Evolutionary conservation across 2,888 invertebrate species (phyloP).

Genomic region (Candidula unifasciata): DNA sequence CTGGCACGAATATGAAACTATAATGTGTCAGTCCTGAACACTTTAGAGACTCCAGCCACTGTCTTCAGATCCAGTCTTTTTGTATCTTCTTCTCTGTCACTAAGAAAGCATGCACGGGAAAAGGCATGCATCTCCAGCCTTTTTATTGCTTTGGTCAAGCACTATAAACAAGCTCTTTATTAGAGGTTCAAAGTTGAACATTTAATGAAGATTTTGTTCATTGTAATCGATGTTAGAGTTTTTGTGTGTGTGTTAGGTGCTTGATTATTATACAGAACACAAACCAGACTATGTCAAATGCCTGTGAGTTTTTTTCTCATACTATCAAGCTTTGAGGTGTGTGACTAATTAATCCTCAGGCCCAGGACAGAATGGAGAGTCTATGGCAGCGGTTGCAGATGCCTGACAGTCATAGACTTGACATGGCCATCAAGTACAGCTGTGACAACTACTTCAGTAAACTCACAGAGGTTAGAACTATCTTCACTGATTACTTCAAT

Average conservation of each 20-base stretch:
- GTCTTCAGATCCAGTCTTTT: too few species aligned
- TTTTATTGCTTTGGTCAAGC: too few species aligned
- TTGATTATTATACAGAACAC: not conserved
- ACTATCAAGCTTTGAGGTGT: not conserved
- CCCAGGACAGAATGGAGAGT: constrained; percentile 75
- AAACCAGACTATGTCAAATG: not conserved
- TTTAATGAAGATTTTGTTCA: too few species aligned
- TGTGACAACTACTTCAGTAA: constrained; percentile 69
- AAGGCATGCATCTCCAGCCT: too few species aligned
- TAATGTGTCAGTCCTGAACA: too few species aligned
- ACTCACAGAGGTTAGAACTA: constrained; percentile 66
- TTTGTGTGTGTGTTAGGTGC: not conserved
- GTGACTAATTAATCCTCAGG: constrained; percentile 13
- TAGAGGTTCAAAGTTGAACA: too few species aligned
- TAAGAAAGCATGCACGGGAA: too few species aligned
- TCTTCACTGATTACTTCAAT: not conserved
- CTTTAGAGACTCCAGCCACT: too few species aligned
- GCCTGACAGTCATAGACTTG: constrained; percentile 75
- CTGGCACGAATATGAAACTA: too few species aligned
- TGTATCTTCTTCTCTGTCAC: too few species aligned
- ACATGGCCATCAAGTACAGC: constrained; percentile 78
- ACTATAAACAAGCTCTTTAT: too few species aligned
- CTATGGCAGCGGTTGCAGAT: constrained; percentile 75
- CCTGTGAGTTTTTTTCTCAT: not conserved
- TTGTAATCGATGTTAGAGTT: not conserved